Evolutionary conservation across 2,888 invertebrate genomes (phyloP).

Genomic region (Eupithecia dodoneata): DNA sequence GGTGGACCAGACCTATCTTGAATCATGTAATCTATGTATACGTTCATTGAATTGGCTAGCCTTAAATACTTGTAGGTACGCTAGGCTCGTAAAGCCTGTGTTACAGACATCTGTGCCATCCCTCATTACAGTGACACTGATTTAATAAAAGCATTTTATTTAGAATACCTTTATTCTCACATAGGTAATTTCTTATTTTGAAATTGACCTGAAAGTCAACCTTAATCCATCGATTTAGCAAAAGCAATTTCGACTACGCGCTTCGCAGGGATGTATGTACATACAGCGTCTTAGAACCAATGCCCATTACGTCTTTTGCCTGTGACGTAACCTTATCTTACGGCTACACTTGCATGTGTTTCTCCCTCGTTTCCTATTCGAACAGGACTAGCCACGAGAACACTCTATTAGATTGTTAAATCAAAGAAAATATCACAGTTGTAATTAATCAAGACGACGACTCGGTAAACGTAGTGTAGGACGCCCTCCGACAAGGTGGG

Average conservation of each 20-base stretch:
- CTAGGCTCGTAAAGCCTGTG: no score
- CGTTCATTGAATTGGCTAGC: no score
- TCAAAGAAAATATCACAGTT: neutral
- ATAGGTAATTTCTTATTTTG: no score
- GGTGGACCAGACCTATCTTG: no score
- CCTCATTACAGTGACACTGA: no score
- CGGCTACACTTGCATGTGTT: neutral
- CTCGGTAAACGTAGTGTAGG: no score
- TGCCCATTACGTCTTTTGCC: neutral
- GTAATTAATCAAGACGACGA: neutral
- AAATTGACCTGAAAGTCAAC: neutral
- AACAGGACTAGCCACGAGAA: neutral
- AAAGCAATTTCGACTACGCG: neutral
- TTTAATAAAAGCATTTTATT: no score
- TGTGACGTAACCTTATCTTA: neutral
- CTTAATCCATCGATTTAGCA: neutral
- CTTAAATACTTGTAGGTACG: no score
- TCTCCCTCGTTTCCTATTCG: neutral
- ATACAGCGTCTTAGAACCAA: constrained; percentile 2
- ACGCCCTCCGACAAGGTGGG: no score
- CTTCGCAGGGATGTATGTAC: neutral
- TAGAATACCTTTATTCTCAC: no score
- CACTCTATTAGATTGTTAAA: neutral
- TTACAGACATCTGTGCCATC: no score
- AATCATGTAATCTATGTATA: no score